phyloP scores from a whole-genome alignment of 2,113 vertebrate species.

The Polyodon spathula region DNA sequence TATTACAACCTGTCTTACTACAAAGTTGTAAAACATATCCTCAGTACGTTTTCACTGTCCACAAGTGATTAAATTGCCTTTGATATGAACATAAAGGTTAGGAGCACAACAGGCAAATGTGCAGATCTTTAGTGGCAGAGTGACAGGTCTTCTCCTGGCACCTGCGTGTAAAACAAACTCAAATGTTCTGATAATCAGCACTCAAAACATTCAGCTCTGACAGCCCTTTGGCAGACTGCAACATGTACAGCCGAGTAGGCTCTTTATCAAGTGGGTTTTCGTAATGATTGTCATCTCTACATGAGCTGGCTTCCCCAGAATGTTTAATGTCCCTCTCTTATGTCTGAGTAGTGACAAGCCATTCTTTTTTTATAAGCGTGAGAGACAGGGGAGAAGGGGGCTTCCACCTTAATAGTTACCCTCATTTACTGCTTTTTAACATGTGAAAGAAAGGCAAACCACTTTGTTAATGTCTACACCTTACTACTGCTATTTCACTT shows the following conservation, averaged over 20 bases:
- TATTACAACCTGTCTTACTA: not conserved
- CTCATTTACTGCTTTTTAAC: too few relatives aligned
- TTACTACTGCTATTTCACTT: too few relatives aligned
- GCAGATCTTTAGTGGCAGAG: not conserved
- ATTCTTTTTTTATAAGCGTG: not conserved
- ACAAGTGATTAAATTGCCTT: not conserved
- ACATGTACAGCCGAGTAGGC: not conserved
- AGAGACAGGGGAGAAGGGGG: not conserved
- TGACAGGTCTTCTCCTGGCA: conserved; percentile 16
- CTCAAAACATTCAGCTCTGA: conserved; percentile 17
- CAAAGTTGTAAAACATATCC: not conserved
- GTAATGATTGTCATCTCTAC: conserved; percentile 21
- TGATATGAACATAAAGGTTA: not conserved
- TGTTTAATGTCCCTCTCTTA: not conserved
- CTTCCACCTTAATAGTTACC: too few relatives aligned
- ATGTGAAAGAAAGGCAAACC: too few relatives aligned
- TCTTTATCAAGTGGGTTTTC: conserved; percentile 18
- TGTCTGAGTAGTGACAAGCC: not conserved
- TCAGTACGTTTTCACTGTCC: not conserved
- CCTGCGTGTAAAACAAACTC: conserved; percentile 18
- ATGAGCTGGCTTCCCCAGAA: not conserved
- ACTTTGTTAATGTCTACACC: too few relatives aligned
- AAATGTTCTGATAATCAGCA: conserved; percentile 10
- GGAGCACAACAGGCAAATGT: not conserved
- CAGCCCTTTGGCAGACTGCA: conserved; percentile 1